phyloP scores from a whole-genome alignment of 2,888 invertebrate genomes.

The Aleiodes testaceus region DNA sequence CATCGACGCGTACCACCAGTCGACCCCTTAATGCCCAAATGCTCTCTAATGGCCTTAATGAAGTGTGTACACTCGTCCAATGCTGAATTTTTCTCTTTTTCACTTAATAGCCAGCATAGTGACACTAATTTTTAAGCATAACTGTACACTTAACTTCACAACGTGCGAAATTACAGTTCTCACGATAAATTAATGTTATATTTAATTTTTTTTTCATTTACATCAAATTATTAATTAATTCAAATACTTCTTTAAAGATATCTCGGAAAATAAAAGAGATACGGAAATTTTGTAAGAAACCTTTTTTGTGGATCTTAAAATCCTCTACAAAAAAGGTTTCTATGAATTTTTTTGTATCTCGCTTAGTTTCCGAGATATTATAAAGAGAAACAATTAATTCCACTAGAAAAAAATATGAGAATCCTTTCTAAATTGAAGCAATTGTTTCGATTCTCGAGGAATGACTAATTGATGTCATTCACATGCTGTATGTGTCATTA shows the following conservation, averaged over 20 bases:
- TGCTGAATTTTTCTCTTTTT: slow-evolving; percentile 46
- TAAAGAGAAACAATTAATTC: no score
- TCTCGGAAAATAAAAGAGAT: no score
- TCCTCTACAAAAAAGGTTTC: no score
- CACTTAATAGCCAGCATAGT: slow-evolving; percentile 56
- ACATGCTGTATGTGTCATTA: slow-evolving; percentile 44
- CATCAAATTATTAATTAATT: no score
- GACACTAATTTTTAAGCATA: slow-evolving; percentile 73
- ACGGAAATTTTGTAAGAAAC: no score
- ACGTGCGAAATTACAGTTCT: slow-evolving; percentile 65
- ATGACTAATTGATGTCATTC: slow-evolving; percentile 70
- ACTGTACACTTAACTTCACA: slow-evolving; percentile 71
- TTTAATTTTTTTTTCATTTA: no score
- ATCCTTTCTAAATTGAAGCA: not conserved
- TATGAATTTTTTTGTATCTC: no score
- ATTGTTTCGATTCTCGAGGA: not conserved
- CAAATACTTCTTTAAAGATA: no score
- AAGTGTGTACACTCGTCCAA: slow-evolving; percentile 69
- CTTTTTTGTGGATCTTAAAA: no score
- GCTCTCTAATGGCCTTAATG: slow-evolving; percentile 71
- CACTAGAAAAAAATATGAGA: not conserved
- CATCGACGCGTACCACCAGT: slow-evolving; percentile 44
- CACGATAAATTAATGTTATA: not conserved
- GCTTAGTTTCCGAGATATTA: no score
- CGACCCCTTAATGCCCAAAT: slow-evolving; percentile 61